These are phyloP conservation scores for Lasioglossum albipes DNA, from an alignment of 1,140 invertebrate species.

Conservation along the genomic window DNA sequence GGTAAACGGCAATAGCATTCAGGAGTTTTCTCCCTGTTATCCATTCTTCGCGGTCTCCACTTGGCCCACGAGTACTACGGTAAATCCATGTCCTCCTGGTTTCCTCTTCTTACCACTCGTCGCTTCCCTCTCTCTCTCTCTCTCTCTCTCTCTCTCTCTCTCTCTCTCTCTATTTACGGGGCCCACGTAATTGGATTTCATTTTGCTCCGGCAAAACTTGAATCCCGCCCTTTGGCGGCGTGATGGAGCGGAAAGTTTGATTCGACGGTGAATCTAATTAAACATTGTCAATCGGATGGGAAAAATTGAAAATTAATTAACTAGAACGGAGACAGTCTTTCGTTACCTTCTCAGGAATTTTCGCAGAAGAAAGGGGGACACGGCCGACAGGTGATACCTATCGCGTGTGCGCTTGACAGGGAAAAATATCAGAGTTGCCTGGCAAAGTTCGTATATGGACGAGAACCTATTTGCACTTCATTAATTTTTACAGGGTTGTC, in stretches of 20 bases:
- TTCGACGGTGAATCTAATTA: slow-evolving; percentile 33
- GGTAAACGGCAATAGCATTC: slow-evolving; percentile 6
- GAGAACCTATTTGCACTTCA: no score
- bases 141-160: no score
- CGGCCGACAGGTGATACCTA: not conserved
- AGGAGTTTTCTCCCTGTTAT: not conserved
- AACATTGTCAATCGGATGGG: slow-evolving; percentile 15
- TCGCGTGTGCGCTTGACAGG: not conserved
- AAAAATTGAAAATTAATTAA: slow-evolving; percentile 18
- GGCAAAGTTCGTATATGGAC: no score
- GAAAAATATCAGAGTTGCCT: not conserved
- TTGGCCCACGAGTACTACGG: not conserved
- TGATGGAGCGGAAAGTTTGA: slow-evolving; percentile 4
- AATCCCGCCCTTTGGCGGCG: slow-evolving; percentile 26
- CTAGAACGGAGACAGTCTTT: not conserved
- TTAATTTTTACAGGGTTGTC: no score
- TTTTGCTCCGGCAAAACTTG: slow-evolving; percentile 24
- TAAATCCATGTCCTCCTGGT: not conserved
- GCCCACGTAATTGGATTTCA: slow-evolving; percentile 36
- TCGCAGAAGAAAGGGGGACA: not conserved
- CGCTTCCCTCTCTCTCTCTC: no score
- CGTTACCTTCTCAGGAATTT: not conserved
- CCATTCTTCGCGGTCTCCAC: not conserved
- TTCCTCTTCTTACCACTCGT: no score
- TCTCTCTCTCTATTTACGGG: slow-evolving; percentile 14